Evolutionary conservation across 1,140 invertebrate genomes (phyloP).

Genomic region (Saccostrea glomerata): DNA sequence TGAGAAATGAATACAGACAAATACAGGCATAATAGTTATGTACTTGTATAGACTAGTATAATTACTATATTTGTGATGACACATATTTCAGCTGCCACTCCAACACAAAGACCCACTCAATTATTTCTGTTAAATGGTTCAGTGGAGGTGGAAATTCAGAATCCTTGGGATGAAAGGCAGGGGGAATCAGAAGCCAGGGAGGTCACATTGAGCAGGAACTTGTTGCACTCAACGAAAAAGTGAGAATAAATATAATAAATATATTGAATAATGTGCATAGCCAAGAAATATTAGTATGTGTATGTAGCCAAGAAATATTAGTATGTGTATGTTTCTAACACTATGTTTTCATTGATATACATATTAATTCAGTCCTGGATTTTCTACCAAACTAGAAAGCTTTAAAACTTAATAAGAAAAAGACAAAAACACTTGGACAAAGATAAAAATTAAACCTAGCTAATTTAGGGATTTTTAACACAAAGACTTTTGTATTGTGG

Average conservation of each 20-base stretch:
- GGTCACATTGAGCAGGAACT: neutral
- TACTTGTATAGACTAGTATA: neutral
- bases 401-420: too few species aligned
- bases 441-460: too few species aligned
- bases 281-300: too few species aligned
- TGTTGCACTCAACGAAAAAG: neutral
- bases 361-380: too few species aligned
- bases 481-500: too few species aligned
- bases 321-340: too few species aligned
- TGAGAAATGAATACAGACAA: neutral
- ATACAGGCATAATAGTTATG: neutral
- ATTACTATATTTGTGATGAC: neutral
- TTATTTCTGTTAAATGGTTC: neutral
- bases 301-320: too few species aligned
- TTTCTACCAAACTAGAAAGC: too few species aligned
- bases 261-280: too few species aligned
- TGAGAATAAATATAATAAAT: neutral
- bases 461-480: too few species aligned
- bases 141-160: neutral
- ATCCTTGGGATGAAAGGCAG: neutral
- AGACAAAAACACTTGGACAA: too few species aligned
- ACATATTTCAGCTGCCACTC: neutral
- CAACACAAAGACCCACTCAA: neutral
- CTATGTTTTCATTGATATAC: too few species aligned
- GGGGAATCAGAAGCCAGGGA: neutral